Conservation (phyloP, 2,797 vertebrate genomes). For the Pseudocheirus occidentalis region DNA sequence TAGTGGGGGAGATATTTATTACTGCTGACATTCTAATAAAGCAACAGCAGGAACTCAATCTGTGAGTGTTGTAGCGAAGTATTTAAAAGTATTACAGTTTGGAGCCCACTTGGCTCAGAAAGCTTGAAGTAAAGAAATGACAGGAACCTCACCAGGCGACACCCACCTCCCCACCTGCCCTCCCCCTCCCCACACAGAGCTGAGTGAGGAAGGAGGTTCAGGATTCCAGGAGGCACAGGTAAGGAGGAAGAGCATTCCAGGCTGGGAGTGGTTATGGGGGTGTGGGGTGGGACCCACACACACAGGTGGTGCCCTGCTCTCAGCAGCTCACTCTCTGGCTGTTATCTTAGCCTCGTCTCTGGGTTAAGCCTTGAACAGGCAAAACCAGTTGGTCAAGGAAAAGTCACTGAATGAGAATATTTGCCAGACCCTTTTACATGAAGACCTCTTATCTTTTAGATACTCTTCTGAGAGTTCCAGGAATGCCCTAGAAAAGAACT, state of each 20-base stretch:
- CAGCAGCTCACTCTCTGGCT: background rate
- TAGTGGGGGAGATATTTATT: slow-evolving; percentile 51
- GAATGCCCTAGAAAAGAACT: background rate
- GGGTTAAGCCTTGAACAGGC: background rate
- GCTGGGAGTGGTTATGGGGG: background rate
- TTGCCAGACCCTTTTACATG: background rate
- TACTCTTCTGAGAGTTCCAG: slow-evolving; percentile 4
- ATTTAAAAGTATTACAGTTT: slow-evolving; percentile 53
- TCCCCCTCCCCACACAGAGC: background rate
- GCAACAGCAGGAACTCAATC: slow-evolving; percentile 26
- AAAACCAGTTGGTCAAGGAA: background rate
- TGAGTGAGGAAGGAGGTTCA: background rate
- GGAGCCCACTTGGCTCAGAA: slow-evolving; percentile 53
- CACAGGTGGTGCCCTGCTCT: background rate
- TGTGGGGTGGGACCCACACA: background rate
- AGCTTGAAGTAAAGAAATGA: slow-evolving; percentile 57
- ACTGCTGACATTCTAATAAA: slow-evolving; percentile 49
- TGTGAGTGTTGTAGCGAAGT: background rate
- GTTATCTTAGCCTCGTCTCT: background rate
- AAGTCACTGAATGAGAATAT: background rate
- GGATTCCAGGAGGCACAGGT: background rate
- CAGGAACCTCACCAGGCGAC: slow-evolving; percentile 7
- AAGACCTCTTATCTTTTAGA: background rate
- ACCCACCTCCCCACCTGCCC: background rate
- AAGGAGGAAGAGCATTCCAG: background rate